A percentile compares a stretch with the other conserved stretches of the same genome.
These are phyloP conservation scores for Myathropa florea DNA, from an alignment of 2,888 invertebrate species.

Conservation along the genomic window DNA sequence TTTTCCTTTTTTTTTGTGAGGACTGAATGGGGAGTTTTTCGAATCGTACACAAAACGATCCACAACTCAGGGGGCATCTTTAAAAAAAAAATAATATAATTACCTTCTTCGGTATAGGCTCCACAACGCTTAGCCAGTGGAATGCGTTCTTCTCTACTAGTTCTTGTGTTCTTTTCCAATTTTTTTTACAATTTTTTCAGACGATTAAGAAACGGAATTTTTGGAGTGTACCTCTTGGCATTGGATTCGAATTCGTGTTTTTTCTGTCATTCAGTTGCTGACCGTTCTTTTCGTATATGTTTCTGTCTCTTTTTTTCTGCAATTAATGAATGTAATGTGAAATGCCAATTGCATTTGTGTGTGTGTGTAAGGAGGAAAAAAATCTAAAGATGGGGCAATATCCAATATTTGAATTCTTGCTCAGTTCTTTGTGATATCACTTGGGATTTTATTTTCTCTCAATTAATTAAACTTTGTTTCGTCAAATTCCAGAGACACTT, in stretches of 20 bases:
- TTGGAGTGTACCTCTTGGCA: not conserved
- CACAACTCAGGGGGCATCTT: not conserved
- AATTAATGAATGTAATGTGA: constrained; percentile 1
- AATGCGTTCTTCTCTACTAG: not conserved
- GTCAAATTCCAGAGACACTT: not conserved
- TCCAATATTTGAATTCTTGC: not conserved
- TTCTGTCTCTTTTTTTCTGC: constrained; percentile 31
- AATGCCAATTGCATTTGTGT: constrained; percentile 13
- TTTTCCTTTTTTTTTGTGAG: not conserved
- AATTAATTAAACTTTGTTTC: not conserved
- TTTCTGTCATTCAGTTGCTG: constrained; percentile 18
- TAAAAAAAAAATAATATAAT: not conserved
- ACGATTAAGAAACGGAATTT: not conserved
- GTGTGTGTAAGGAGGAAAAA: not conserved
- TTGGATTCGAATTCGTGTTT: not conserved
- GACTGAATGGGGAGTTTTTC: too few species aligned
- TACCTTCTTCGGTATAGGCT: not conserved
- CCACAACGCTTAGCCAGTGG: not conserved
- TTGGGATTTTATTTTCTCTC: not conserved
- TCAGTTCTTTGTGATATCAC: not conserved
- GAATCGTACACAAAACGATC: not conserved
- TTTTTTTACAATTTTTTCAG: not conserved
- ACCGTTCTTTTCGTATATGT: not conserved
- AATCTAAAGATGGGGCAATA: not conserved
- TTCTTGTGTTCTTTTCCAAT: not conserved